These are phyloP conservation scores for Yponomeuta cagnagella DNA, from an alignment of 2,888 invertebrate genomes.

Conservation along the genomic window DNA sequence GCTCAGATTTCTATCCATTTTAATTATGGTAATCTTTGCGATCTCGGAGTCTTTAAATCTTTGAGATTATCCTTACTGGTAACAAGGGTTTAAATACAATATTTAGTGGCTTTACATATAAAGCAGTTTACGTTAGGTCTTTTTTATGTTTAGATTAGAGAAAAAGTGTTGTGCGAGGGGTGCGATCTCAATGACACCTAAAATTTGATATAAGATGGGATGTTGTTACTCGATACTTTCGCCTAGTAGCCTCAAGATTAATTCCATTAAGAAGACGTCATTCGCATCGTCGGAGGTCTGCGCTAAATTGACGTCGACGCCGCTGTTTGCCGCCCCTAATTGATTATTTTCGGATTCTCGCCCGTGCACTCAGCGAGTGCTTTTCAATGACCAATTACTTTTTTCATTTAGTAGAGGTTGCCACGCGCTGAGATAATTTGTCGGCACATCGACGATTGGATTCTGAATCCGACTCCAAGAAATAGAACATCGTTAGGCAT, in stretches of 20 bases:
- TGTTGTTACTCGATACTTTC: background rate
- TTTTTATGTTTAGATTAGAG: no score
- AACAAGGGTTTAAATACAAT: constrained; percentile 15
- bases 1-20: constrained; percentile 14
- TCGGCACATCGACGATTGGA: background rate
- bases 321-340: constrained; percentile 34
- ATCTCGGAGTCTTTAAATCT: constrained; percentile 12
- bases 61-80: background rate
- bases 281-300: constrained; percentile 29
- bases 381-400: constrained; percentile 40
- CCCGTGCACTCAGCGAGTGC: constrained; percentile 27
- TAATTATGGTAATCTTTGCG: constrained; percentile 19
- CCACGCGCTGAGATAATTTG: background rate
- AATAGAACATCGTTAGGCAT: no score
- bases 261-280: constrained; percentile 31
- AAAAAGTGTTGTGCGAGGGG: no score
- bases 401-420: constrained; percentile 35
- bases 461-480: no score
- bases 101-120: background rate
- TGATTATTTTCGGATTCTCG: constrained; percentile 45
- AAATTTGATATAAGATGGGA: constrained; percentile 1
- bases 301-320: constrained; percentile 34
- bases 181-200: background rate
- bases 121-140: no score
- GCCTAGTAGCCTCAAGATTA: constrained; percentile 28